Conservation (phyloP, 2,888 invertebrate species). For the Athripsodes cinereus region DNA sequence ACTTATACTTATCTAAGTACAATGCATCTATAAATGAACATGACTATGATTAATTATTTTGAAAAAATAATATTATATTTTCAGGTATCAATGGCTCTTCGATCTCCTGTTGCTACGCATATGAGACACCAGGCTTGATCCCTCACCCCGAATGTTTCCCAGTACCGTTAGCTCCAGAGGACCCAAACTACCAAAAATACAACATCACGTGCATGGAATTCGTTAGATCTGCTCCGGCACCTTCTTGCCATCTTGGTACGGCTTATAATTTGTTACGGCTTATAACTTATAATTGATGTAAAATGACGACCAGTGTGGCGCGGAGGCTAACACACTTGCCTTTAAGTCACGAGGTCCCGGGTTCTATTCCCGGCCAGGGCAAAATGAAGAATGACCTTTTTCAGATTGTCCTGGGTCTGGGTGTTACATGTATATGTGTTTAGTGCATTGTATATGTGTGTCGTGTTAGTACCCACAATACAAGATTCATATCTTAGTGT, state of each 20-base stretch:
- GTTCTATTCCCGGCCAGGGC: no score
- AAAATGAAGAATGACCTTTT: no score
- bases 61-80: neutral
- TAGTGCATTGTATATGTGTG: no score
- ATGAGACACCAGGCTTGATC: conserved; percentile 31
- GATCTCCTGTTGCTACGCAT: conserved; percentile 60
- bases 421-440: no score
- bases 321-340: no score
- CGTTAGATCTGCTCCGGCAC: conserved; percentile 73
- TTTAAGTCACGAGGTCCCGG: no score
- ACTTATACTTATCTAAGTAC: no score
- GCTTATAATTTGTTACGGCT: neutral
- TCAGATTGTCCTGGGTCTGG: no score
- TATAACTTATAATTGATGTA: no score
- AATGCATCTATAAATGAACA: neutral
- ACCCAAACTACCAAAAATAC: conserved; percentile 62
- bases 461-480: no score
- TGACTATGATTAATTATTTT: neutral
- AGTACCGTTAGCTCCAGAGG: conserved; percentile 57
- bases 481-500: no score
- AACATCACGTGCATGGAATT: conserved; percentile 80
- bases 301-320: no score
- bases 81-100: conserved; percentile 59
- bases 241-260: conserved; percentile 64
- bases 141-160: conserved; percentile 78